A percentile compares a stretch with the other conserved stretches of the same genome.
phyloP scores from a whole-genome alignment of 37 sponge, comb jelly and placozoan species.

The Ephydatia muelleri region DNA sequence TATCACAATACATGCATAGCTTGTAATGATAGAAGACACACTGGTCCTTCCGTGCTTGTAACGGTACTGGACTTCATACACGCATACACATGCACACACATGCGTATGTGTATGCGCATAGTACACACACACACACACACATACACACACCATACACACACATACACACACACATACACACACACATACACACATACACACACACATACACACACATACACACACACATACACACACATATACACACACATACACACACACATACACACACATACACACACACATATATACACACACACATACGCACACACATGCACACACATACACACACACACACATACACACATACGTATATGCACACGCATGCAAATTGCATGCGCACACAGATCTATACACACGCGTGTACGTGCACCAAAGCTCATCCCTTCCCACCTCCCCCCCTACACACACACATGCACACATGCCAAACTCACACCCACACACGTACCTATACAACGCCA shows the following conservation, averaged over 20 bases:
- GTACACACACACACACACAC: neutral
- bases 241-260: neutral
- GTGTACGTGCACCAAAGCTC: neutral
- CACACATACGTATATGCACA: conserved; percentile 14
- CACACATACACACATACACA: conserved; percentile 7
- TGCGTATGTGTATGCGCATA: neutral
- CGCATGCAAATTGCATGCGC: no score
- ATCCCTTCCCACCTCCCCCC: neutral
- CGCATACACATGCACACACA: neutral
- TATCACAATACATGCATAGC: neutral
- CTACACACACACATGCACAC: neutral
- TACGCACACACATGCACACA: neutral
- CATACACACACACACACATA: neutral
- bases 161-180: conserved; percentile 15
- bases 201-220: neutral
- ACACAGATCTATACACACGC: no score
- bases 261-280: conserved; percentile 18
- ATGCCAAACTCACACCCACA: neutral
- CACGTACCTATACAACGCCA: no score
- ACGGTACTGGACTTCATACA: neutral
- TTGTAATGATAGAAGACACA: neutral
- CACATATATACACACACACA: neutral
- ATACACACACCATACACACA: neutral
- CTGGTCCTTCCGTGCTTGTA: no score
- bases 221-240: neutral